phyloP scores from a whole-genome alignment of 2,797 vertebrate genomes.

The Xenops minutus region DNA sequence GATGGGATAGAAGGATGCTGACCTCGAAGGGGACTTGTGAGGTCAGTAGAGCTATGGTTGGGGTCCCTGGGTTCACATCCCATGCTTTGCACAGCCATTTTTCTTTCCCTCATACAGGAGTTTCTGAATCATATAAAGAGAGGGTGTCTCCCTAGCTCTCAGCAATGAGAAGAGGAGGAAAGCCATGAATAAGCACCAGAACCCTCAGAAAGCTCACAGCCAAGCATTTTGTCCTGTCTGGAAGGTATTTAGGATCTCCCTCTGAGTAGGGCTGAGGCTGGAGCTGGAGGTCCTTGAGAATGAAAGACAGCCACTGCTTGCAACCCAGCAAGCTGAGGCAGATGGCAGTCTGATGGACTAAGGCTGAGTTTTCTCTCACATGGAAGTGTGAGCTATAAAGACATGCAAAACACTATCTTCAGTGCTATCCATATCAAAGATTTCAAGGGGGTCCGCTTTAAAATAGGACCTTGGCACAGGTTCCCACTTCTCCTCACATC shows the following conservation, averaged over 20 bases:
- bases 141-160: background rate
- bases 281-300: background rate
- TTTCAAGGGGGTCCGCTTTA: constrained; percentile 11
- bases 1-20: background rate
- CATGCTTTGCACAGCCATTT: background rate
- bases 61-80: background rate
- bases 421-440: constrained; percentile 37
- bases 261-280: background rate
- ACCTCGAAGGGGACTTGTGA: background rate
- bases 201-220: background rate
- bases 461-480: constrained; percentile 28
- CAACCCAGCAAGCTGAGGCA: background rate
- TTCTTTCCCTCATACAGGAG: background rate
- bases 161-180: background rate
- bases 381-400: constrained; percentile 36
- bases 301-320: background rate
- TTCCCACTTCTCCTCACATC: constrained; percentile 26
- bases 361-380: constrained; percentile 38
- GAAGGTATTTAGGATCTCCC: background rate
- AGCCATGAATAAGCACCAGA: background rate
- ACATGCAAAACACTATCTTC: background rate
- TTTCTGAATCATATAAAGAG: background rate
- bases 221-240: background rate
- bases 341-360: background rate
- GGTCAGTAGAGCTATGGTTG: background rate